These are phyloP conservation scores for Nomada ruficornis DNA, from an alignment of 2,888 invertebrate species.

Conservation along the genomic window DNA sequence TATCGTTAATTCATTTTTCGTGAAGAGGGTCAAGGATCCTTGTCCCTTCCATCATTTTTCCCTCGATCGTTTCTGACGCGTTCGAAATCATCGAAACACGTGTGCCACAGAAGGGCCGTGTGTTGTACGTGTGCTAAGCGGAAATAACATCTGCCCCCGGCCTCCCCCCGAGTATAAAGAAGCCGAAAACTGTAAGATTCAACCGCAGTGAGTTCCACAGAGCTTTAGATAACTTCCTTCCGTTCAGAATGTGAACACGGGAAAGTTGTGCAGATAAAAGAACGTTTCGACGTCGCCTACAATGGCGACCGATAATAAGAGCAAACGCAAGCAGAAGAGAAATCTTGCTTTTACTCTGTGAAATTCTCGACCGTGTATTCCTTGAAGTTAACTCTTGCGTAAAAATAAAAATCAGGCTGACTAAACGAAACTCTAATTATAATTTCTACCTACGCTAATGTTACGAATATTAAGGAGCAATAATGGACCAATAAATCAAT, in stretches of 20 bases:
- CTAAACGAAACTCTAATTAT: neutral
- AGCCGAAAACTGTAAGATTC: constrained; percentile 57
- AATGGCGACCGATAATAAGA: constrained; percentile 40
- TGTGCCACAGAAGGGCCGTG: constrained; percentile 54
- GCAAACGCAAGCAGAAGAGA: constrained; percentile 35
- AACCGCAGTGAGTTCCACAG: constrained; percentile 38
- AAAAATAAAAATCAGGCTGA: neutral
- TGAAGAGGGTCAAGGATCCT: constrained; percentile 34
- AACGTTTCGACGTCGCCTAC: constrained; percentile 24
- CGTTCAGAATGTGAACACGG: constrained; percentile 19
- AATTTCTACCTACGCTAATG: too few relatives aligned
- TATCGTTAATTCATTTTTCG: neutral
- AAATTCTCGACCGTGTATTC: constrained; percentile 29
- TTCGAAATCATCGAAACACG: constrained; percentile 64
- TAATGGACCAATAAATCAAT: neutral
- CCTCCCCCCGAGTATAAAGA: constrained; percentile 69
- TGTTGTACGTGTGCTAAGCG: constrained; percentile 61
- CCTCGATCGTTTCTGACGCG: constrained; percentile 45
- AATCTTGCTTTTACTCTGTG: constrained; percentile 29
- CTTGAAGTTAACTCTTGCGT: constrained; percentile 17
- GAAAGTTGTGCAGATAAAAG: constrained; percentile 27
- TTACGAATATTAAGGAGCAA: too few relatives aligned
- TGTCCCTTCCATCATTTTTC: constrained; percentile 12
- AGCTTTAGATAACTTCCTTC: constrained; percentile 53
- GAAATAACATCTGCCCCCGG: constrained; percentile 78